Evolutionary conservation across 2,797 vertebrate species (phyloP).

Genomic region (Amniataba percoides): DNA sequence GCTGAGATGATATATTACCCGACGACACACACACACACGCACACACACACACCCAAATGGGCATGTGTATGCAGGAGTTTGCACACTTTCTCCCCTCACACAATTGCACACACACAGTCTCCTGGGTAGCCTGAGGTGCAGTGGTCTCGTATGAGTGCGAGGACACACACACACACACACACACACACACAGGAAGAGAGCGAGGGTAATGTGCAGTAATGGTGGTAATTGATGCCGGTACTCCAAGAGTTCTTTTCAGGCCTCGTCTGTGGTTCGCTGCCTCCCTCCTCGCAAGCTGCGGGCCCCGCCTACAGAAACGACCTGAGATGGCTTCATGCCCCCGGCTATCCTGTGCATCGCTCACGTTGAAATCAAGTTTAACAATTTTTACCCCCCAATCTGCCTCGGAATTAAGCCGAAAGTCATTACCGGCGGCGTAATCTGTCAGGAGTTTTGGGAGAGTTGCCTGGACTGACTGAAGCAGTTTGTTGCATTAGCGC

Average conservation of each 20-base stretch:
- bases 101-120: conserved; percentile 26
- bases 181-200: conserved; percentile 65
- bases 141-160: conserved; percentile 34
- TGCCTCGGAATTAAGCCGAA: conserved; percentile 44
- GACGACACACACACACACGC: conserved; percentile 45
- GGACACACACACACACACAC: conserved; percentile 23
- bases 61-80: conserved; percentile 44
- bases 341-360: neutral
- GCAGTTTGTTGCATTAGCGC: conserved; percentile 64
- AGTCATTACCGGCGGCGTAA: conserved; percentile 29
- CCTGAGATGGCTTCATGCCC: conserved; percentile 5
- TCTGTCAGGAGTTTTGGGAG: conserved; percentile 57
- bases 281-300: conserved; percentile 28
- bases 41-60: conserved; percentile 42
- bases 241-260: conserved; percentile 57
- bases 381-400: conserved; percentile 35
- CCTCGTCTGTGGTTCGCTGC: conserved; percentile 52
- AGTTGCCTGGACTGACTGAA: conserved; percentile 37
- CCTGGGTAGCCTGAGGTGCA: conserved; percentile 67
- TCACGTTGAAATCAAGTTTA: conserved; percentile 37
- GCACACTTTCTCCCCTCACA: conserved; percentile 40
- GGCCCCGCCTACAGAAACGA: conserved; percentile 33
- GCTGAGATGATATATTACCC: conserved; percentile 84
- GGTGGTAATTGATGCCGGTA: conserved; percentile 78
- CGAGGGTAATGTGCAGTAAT: conserved; percentile 76